Evolutionary conservation across 2,797 vertebrate species (phyloP), one percentile per base, ranked within the genome.

Genomic region (Rhynchonycteris naso): DNA sequence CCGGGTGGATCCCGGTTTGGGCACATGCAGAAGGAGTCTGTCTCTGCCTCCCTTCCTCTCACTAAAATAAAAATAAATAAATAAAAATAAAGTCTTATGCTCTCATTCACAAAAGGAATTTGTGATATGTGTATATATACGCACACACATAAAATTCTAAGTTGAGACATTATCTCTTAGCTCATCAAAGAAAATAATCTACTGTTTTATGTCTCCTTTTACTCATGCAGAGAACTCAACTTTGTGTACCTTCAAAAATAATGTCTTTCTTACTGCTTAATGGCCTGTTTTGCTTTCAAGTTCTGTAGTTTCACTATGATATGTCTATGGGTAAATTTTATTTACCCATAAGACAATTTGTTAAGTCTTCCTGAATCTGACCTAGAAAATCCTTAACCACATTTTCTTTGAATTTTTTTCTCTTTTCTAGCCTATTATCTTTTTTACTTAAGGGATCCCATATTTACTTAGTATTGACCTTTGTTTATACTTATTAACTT

Each of bases 391-490:
- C 61, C 33, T 63, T 71, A 84, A 30, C 24, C 19, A 90, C 9
- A 90, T 90, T 94, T 66, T 83, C 30, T 88, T 93, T 81, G 38
- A 91, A 9, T 72, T 86, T 59, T 65, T 65, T 65, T 43, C 59
- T 87, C 21, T 63, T 75, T 69, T 43, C 35, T 83, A 68, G 24
- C 26, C n/a, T 81, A 74, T 7, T 79, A 38, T 43, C 68, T 74
- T 72, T 47, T 50, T 50, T 22, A 61, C 38, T 61, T 59, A 59
- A 6, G 11, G 59, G 26, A 50, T 52, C 56, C 50, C 66, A 66
- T 9, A 71, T 56, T 52, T 43, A 90, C 43, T 84, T 80, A 52
- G 24, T 14, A 81, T 50, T 68, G 58, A 35, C 30, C 50, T 43
- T 85, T 63, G 30, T 58, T 21, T 75, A 75, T 33, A 79, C 80